Evolutionary conservation across 2,797 vertebrate species (phyloP), one percentile per base, ranked within the genome.

Genomic region (Astyanax mexicanus): DNA sequence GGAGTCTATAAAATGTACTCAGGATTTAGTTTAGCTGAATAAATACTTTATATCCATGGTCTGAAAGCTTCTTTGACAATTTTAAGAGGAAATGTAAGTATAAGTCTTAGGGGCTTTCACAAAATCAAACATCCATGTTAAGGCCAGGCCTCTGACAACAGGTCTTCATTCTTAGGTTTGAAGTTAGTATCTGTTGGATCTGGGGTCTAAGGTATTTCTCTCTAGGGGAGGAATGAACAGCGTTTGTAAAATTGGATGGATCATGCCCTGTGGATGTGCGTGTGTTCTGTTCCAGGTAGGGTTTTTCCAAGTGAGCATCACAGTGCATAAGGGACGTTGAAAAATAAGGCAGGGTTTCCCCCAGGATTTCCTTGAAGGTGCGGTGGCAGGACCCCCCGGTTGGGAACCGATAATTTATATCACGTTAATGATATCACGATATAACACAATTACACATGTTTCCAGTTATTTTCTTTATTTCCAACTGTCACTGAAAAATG

Each of bases 31-130:
- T 44, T 65, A 74, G 37, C 54, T 73, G 69, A 64, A 75, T 75
- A 75, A 69, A 83, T 65, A 23, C 49, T 42, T 78, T 73, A 62
- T 72, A 72, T 81, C 75, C 61, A 64, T 77, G 25, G 19, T n/a
- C 47, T 51, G 21, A 23, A 52, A 17, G 15, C 5, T 19, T 19
- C n/a, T 49, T 49, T 49, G 19, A 10, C 40, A 57, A n/a, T n/a
- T n/a, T n/a, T n/a, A 11, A 54, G 15, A 21, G 58, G 10, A 65
- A 7, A 61, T 47, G 61, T 44, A 75, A 75, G 54, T 1, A 58
- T 45, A 65, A 51, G 23, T 29, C 44, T 54, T 60, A 64, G 57
- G 35, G 74, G 27, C 35, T n/a, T 60, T n/a, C 38, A 44, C 8
- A 35, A 58, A 58, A 32, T 13, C 1, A 29, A 29, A 58, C 8